Evolutionary conservation across 2,797 vertebrate genomes (phyloP), one percentile per base, ranked within the genome.

Genomic region (Sebastiscus tertius): DNA sequence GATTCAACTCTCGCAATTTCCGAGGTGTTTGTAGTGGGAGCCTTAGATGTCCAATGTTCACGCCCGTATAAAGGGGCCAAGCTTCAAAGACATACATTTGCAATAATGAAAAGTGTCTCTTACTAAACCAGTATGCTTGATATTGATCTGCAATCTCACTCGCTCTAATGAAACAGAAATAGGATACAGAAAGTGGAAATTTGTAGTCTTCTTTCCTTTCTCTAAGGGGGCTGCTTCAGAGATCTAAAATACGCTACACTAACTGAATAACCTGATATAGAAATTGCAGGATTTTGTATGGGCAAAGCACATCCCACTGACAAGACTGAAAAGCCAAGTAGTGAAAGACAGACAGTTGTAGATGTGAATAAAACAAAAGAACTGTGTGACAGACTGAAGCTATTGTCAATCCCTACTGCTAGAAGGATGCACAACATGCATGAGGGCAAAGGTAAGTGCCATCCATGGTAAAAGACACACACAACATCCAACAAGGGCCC

Each of bases 371-470:
- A 56, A 68, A 54, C 39, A 27, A 13, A 49, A 80, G 39, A 66
- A 18, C 7, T 70, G 18, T 72, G 12, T 63, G 76, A 78, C 62
- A 73, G 27, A 20, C 61, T 54, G 2, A 22, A 66, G 69, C 60
- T 69, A 42, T 74, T 76, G 42, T 71, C 22, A 24, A 66, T 83
- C 24, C 73, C 29, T 42, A 11, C 24, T 46, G n/a, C n/a, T 68
- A 22, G 20, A 71, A 55, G 1, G 42, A 55, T 31, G 31, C 6
- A 63, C 16, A 63, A 31, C 69, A 61, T 6, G 16, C 14, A 20
- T 34, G 4, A 65, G 14, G 16, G 24, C 60, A 77, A 79, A 79
- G 31, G 31, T 72, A 65, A 79, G 46, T 27, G 18, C n/a, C 75
- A 34, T 70, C 22, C 58, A 58, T 29, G 7, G 76, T 49, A 56